Conservation (phyloP, 2,888 invertebrate species). For the Sarcophaga rosellei region DNA sequence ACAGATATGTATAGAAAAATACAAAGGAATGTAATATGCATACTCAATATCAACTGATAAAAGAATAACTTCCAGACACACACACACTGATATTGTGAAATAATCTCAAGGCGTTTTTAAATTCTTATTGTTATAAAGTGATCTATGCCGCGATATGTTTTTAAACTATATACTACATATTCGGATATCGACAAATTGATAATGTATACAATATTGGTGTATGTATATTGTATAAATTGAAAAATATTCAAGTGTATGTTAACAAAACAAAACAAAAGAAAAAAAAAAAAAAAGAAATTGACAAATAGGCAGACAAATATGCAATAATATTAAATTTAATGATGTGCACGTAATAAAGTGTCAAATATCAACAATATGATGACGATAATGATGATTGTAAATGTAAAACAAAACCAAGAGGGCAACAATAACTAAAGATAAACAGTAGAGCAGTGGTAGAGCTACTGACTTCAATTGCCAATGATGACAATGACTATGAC, state of each 20-base stretch:
- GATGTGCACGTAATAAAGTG: slow-evolving; percentile 78
- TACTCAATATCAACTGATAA: too few relatives aligned
- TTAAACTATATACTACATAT: not conserved
- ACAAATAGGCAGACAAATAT: slow-evolving; percentile 67
- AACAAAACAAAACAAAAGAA: not conserved
- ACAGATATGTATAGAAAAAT: too few relatives aligned
- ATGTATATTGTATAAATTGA: not conserved
- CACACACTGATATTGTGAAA: too few relatives aligned
- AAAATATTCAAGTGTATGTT: too few relatives aligned
- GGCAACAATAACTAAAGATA: not conserved
- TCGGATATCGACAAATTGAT: slow-evolving; percentile 26
- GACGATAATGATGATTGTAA: slow-evolving; percentile 63
- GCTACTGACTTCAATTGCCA: slow-evolving; percentile 4
- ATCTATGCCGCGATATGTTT: not conserved
- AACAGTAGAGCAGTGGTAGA: not conserved
- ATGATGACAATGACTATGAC: slow-evolving; percentile 25
- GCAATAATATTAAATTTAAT: slow-evolving; percentile 73
- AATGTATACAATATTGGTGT: slow-evolving; percentile 16
- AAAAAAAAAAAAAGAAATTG: slow-evolving; percentile 45
- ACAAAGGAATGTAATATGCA: too few relatives aligned
- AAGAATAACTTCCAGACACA: too few relatives aligned
- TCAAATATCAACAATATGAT: slow-evolving; percentile 72
- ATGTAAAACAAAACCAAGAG: slow-evolving; percentile 21
- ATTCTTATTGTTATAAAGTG: too few relatives aligned
- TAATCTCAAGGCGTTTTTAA: too few relatives aligned